Base-by-base conservation (phyloP, 1,140 invertebrate species). In the Cepaea nemoralis region DNA sequence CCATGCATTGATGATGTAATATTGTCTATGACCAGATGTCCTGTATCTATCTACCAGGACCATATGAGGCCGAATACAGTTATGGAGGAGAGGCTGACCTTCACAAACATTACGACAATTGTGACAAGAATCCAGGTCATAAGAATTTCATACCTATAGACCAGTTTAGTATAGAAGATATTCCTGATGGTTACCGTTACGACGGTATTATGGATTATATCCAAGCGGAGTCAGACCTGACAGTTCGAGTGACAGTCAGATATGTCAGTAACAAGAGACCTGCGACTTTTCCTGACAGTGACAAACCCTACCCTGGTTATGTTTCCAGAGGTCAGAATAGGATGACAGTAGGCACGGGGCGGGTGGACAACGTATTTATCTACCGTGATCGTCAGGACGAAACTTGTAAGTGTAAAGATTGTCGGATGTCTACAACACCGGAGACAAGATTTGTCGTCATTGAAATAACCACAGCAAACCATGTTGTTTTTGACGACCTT, bases 121-220 rank as follows among this genome's bases (percentile, higher is more conserved):
- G 55, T 59, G 55, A 59, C 14, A 59, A 59, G 55, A 59, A 59
- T n/a, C 12, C 55, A 59, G 55, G 55, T 14, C 55, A 59, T 59
- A 12, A 14, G 12, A 3, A 59, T n/a, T 59, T 59, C 22, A 59
- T 59, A 59, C 55, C 55, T 59, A n/a, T 59, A 59, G 55, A 59
- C 55, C 12, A 59, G 12, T 59, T 59, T 59, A 59, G 24, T n/a
- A 24, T 59, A 12, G 55, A 24, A 6, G 14, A 59, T 59, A 12
- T 59, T 10, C 55, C 55, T n/a, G 5, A 3, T 59, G 55, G 24
- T n/a, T 59, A 5, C 22, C 55, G 22, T 14, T 12, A 59, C 55
- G 8, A 10, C 14, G 24, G 5, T 19, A 10, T 59, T 10, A 5
- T 59, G 12, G 55, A 59, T 5, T 59, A 5, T 24, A 5, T 59